These are phyloP conservation scores for Recurvirostra avosetta DNA, from an alignment of 2,113 vertebrate genomes.

Conservation along the genomic window DNA sequence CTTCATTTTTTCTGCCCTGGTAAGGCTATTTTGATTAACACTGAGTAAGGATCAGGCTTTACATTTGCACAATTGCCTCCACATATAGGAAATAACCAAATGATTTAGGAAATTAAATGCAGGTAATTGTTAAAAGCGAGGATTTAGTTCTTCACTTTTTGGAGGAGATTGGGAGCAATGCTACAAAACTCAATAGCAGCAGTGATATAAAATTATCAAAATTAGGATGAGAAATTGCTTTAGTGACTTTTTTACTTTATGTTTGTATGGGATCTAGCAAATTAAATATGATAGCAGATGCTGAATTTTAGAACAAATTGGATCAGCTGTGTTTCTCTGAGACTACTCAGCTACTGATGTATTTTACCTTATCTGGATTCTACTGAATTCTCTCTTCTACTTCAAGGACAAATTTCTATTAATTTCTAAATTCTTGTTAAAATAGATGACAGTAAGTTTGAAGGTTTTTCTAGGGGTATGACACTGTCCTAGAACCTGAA, in stretches of 20 bases:
- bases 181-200: neutral
- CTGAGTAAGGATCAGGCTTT: neutral
- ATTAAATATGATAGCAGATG: constrained; percentile 1
- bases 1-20: neutral
- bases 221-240: neutral
- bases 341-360: neutral
- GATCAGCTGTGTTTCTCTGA: constrained; percentile 1
- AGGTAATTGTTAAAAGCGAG: neutral
- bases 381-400: neutral
- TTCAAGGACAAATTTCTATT: neutral
- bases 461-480: neutral
- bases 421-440: neutral
- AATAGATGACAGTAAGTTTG: neutral
- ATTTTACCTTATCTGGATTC: neutral
- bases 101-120: neutral
- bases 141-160: neutral
- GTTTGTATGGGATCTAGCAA: neutral
- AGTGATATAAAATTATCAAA: neutral
- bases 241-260: neutral
- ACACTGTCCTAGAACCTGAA: neutral
- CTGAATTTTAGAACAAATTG: neutral
- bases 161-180: neutral
- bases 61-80: neutral
- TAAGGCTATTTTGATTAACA: neutral
- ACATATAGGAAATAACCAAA: neutral